Conservation (phyloP, 2,797 vertebrate genomes). For the Muscicapa striata region DNA sequence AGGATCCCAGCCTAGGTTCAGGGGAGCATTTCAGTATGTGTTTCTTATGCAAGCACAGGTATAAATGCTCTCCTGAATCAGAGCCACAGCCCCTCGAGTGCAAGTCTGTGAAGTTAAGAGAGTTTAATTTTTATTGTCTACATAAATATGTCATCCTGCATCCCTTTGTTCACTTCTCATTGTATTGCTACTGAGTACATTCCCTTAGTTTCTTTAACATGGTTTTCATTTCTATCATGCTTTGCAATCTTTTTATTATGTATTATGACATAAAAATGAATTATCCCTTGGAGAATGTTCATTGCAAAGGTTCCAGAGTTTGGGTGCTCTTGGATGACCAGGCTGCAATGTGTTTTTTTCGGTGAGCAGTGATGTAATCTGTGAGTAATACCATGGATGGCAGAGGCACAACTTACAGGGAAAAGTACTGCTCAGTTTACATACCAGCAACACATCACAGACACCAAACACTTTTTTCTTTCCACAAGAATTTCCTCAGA, state of each 20-base stretch:
- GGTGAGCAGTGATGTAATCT: not conserved
- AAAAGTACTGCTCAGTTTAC: not conserved
- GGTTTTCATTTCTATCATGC: not conserved
- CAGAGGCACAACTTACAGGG: not conserved
- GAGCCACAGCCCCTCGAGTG: not conserved
- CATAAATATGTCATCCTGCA: not conserved
- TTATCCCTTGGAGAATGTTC: not conserved
- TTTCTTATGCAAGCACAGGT: not conserved
- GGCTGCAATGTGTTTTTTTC: not conserved
- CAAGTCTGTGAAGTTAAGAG: constrained; percentile 2
- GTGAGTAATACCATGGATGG: not conserved
- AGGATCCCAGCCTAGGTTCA: not conserved
- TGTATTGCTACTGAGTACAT: constrained; percentile 14
- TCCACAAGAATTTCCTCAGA: not conserved
- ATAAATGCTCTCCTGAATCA: constrained; percentile 37
- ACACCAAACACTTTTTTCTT: not conserved
- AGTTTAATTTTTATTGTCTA: not conserved
- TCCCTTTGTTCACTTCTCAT: constrained; percentile 17
- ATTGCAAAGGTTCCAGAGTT: not conserved
- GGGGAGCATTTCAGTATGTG: constrained; percentile 23
- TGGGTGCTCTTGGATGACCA: not conserved
- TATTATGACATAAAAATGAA: not conserved
- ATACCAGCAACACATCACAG: not conserved
- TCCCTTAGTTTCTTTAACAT: not conserved
- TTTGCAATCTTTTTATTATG: not conserved